Base-by-base conservation (phyloP, 2,797 vertebrate species). In the Gymnothorax javanicus region DNA sequence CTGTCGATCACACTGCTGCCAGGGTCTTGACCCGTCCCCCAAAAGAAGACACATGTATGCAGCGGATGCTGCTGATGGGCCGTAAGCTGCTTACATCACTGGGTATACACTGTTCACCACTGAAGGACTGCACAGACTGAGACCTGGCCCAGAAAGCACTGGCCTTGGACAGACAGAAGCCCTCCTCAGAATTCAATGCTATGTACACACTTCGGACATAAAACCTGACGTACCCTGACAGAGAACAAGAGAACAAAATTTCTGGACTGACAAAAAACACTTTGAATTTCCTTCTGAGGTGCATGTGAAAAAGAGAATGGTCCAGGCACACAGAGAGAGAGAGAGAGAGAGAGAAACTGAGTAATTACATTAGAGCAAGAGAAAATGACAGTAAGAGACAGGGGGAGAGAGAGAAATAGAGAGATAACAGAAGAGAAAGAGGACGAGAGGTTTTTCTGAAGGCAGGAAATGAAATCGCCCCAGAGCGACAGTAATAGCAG, bases 91-190 rank as follows among this genome's bases (percentile, higher is more conserved):
- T 57, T 13, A 43, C 43, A 54, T 23, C 15, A 6, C 54, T 13
- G 12, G 3, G 23, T 27, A 9, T 43, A 3, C 23, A 2, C 54
- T 20, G 11, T 56, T 82, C 54, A 15, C 43, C 82, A 33, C 3
- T 13, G 56, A 9, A 58, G 43, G 23, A 27, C n/a, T 58, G 57
- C 52, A 11, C 7, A 23, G 27, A 7, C 5, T 13, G 3, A 59
- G 27, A 25, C 59, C 23, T 7, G 58, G 58, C 85, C 59, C 85
- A 83, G 85, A 25, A 86, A 82, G 79, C 85, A 86, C 50, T 33
- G 60, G 85, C 13, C 9, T 27, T 7, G 17, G 7, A 7, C 13
- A 13, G 27, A 83, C 13, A 5, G 27, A 83, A 33, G 57, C 57
- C 82, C n/a, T 83, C 23, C 75, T 20, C 75, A 79, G 43, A 43